phyloP scores from a whole-genome alignment of 1,140 invertebrate species.

The Elysia chlorotica region DNA sequence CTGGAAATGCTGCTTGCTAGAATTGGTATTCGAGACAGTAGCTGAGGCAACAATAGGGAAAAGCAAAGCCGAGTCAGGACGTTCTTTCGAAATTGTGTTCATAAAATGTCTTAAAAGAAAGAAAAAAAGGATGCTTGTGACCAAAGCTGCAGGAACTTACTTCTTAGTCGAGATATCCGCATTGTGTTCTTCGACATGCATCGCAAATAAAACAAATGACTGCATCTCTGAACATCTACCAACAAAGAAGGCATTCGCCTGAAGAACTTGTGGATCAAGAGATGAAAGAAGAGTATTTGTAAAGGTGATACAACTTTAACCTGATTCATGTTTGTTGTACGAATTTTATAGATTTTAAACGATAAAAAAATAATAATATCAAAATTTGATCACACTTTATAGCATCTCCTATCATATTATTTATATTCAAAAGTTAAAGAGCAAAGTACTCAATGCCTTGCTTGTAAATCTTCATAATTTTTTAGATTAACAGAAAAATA shows the following conservation, averaged over 20 bases:
- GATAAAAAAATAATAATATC: too few relatives aligned
- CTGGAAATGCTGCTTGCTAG: not conserved
- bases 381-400: too few relatives aligned
- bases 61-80: not conserved
- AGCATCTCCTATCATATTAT: too few relatives aligned
- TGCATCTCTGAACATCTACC: constrained; percentile 1
- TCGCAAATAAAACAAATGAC: constrained; percentile 14
- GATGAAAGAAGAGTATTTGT: too few relatives aligned
- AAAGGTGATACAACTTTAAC: too few relatives aligned
- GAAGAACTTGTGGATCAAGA: constrained; percentile 15
- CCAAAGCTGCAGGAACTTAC: not conserved
- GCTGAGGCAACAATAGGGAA: constrained; percentile 10
- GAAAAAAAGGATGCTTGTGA: not conserved
- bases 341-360: too few relatives aligned
- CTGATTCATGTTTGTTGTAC: too few relatives aligned
- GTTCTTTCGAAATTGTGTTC: not conserved
- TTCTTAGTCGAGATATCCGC: constrained; percentile 13
- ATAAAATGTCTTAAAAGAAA: not conserved
- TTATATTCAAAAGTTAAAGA: too few relatives aligned
- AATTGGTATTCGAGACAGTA: constrained; percentile 5
- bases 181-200: constrained; percentile 22
- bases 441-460: too few relatives aligned
- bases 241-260: constrained; percentile 9
- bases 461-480: too few relatives aligned
- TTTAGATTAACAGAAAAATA: too few relatives aligned